Evolutionary conservation across 2,113 vertebrate species (phyloP).

Genomic region (Elephantulus edwardii): DNA sequence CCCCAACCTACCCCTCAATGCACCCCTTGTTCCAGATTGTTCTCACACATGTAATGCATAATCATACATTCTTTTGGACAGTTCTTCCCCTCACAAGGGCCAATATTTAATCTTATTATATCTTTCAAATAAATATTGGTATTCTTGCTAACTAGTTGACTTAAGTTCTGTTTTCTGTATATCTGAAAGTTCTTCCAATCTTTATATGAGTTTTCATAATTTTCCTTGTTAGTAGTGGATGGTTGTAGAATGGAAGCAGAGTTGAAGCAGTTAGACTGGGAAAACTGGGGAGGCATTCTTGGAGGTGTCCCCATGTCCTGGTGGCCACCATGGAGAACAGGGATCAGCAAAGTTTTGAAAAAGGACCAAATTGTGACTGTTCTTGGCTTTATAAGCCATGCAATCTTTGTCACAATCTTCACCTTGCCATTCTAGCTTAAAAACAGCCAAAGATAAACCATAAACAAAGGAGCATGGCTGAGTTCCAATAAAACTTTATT

Average conservation of each 20-base stretch:
- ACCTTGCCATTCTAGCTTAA: background rate
- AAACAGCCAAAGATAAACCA: background rate
- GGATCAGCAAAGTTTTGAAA: background rate
- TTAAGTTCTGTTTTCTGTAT: background rate
- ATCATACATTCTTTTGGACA: no score
- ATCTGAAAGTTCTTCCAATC: background rate
- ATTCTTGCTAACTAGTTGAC: background rate
- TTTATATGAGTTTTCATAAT: background rate
- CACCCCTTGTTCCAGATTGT: no score
- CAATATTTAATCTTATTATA: background rate
- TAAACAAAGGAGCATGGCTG: background rate
- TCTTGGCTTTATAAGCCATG: background rate
- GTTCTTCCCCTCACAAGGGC: no score
- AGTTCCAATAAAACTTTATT: slow-evolving; percentile 9
- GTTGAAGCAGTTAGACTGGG: background rate
- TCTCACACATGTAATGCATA: no score
- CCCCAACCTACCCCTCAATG: no score
- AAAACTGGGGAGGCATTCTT: background rate
- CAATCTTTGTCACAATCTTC: background rate
- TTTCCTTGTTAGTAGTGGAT: background rate
- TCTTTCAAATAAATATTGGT: background rate
- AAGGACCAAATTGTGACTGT: background rate
- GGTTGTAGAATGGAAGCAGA: background rate
- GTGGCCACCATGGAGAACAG: background rate
- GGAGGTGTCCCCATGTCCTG: background rate